Evolutionary conservation across 2,888 invertebrate species (phyloP), one percentile per base, ranked within the genome.

Genomic region (Microchrysa polita): DNA sequence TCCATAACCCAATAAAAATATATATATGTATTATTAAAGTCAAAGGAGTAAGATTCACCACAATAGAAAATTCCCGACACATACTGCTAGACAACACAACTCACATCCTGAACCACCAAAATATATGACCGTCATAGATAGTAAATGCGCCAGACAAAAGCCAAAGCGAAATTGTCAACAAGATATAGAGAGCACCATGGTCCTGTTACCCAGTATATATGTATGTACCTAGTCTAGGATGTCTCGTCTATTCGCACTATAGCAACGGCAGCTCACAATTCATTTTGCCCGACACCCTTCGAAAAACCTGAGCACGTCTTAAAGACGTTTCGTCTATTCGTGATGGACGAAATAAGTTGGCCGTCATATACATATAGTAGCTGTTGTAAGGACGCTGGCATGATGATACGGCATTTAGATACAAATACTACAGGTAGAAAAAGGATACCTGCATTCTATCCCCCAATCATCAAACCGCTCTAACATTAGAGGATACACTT

Each of bases 231-330:
- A 63, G 60, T 63, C 63, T 23, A 40, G 18, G 34, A 53, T n/a
- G n/a, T n/a, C n/a, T 34, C 57, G 69, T 40, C 55, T 69, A 57
- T 40, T 40, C 18, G 69, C 27, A 57, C 12, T n/a, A n/a, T n/a
- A n/a, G n/a, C n/a, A n/a, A n/a, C n/a, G 69, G 57, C 67, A 57
- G n/a, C n/a, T n/a, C 57, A 69, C 69, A 69, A 69, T 69, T 69
- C 55, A 69, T 69, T 55, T 69, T 34, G 42, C 42, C 42, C 55
- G 69, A 34, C 18, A 57, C 55, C 69, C 55, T 69, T 69, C 69
- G 40, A 55, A 69, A 22, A 69, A 12, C 16, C 57, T 14, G 16
- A 57, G 55, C 69, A 69, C 69, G 69, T 69, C 69, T 57, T 65
- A 12, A 55, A 69, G 57, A 69, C 69, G 69, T 55, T 69, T 55